phyloP scores from a whole-genome alignment of 2,888 invertebrate species.

The Polia nebulosa region DNA sequence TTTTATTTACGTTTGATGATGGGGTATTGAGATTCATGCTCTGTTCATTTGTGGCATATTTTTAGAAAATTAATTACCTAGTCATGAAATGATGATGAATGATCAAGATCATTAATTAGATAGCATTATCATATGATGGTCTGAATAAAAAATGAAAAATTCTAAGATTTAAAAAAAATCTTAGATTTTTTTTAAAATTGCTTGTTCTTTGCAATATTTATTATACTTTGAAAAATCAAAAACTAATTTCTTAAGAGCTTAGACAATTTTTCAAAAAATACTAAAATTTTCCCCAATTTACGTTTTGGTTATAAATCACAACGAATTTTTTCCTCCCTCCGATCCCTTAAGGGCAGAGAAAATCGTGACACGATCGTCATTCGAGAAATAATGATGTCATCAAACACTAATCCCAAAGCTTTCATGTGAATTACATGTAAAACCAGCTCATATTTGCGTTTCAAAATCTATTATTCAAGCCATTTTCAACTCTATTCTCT shows the following conservation, averaged over 20 bases:
- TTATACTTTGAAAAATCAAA: neutral
- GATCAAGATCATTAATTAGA: too few relatives aligned
- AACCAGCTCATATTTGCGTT: conserved; percentile 62
- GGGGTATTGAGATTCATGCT: neutral
- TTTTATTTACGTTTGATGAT: conserved; percentile 60
- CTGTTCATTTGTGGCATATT: neutral
- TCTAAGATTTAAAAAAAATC: too few relatives aligned
- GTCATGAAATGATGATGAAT: too few relatives aligned
- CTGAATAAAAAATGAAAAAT: too few relatives aligned
- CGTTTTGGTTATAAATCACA: conserved; percentile 83
- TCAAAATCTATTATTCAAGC: conserved; percentile 11
- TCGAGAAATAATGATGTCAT: conserved; percentile 90
- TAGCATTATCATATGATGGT: too few relatives aligned
- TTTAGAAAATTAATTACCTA: neutral
- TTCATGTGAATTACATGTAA: conserved; percentile 88
- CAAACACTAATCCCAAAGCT: conserved; percentile 91
- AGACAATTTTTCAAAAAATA: conserved; percentile 38
- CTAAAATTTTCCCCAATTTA: conserved; percentile 72
- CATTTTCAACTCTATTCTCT: conserved; percentile 68
- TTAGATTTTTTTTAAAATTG: too few relatives aligned
- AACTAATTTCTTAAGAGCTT: conserved; percentile 32
- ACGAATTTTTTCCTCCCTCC: conserved; percentile 72
- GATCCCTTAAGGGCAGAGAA: conserved; percentile 79
- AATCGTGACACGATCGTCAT: conserved; percentile 89
- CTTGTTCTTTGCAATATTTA: too few relatives aligned